Conservation (phyloP, 1,140 invertebrate genomes). For the Bombus impatiens region DNA sequence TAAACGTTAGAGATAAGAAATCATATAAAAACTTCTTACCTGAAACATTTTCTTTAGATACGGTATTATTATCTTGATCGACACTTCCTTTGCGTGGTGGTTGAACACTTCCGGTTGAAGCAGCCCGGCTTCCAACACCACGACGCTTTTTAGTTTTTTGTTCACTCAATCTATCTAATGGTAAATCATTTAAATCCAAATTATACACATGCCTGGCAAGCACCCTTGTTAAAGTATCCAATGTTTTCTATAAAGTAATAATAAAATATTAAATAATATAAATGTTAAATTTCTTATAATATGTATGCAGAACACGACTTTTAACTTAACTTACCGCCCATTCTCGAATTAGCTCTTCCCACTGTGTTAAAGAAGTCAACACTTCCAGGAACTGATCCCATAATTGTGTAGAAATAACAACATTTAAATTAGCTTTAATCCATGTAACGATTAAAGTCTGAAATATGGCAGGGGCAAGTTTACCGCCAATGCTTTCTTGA, state of each 20-base stretch:
- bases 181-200: conserved; percentile 94
- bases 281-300: neutral
- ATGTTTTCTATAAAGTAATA: conserved; percentile 90
- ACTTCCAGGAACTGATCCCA: conserved; percentile 98
- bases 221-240: conserved; percentile 96
- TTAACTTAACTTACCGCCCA: conserved; percentile 90
- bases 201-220: conserved; percentile 96
- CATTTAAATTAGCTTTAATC: conserved; percentile 98
- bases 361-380: conserved; percentile 93
- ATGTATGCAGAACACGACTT: neutral
- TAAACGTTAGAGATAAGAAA: neutral
- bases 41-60: conserved; percentile 75
- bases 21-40: conserved; percentile 48
- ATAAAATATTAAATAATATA: conserved; percentile 26
- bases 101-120: conserved; percentile 79
- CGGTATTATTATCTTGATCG: conserved; percentile 76
- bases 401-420: conserved; percentile 92
- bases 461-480: conserved; percentile 95
- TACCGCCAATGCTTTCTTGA: conserved; percentile 90
- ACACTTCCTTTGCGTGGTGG: conserved; percentile 76
- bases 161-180: conserved; percentile 92
- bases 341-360: conserved; percentile 97
- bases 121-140: conserved; percentile 80
- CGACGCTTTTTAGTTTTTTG: conserved; percentile 89
- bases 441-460: conserved; percentile 98